Evolutionary conservation across 2,888 invertebrate species (phyloP).

Genomic region (Agriotes lineatus): DNA sequence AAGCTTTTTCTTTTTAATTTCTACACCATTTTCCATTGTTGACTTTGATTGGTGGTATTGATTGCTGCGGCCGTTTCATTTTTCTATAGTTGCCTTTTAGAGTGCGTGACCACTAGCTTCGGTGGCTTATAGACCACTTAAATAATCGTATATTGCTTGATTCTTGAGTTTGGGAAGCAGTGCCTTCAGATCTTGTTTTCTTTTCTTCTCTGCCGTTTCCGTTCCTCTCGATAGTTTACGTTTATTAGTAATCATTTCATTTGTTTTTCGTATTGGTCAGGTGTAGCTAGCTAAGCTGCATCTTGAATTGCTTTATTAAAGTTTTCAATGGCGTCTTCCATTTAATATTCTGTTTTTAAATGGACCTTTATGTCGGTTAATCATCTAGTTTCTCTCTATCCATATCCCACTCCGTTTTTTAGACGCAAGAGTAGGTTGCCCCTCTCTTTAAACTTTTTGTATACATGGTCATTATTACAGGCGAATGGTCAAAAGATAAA

Average conservation of each 20-base stretch:
- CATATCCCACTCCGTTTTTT: background rate
- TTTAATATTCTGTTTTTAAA: background rate
- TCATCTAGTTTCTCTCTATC: background rate
- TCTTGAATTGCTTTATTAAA: background rate
- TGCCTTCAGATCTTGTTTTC: background rate
- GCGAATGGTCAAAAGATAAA: too few species aligned
- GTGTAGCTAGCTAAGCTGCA: background rate
- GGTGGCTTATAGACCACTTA: background rate
- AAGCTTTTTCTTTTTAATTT: conserved; percentile 6
- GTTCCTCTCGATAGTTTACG: background rate
- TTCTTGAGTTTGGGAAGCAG: background rate
- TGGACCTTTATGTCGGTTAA: background rate
- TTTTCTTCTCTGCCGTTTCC: background rate
- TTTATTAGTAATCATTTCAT: background rate
- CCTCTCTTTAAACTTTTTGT: too few species aligned
- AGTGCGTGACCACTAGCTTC: background rate
- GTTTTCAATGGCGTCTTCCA: background rate
- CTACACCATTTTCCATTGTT: background rate
- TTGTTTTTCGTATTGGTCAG: background rate
- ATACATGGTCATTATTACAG: too few species aligned
- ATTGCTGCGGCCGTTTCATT: background rate
- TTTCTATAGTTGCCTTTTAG: background rate
- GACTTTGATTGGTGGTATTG: background rate
- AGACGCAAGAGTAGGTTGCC: background rate
- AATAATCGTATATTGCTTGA: background rate